Conservation (phyloP, 2,888 invertebrate genomes). For the Trichacis sp. region DNA sequence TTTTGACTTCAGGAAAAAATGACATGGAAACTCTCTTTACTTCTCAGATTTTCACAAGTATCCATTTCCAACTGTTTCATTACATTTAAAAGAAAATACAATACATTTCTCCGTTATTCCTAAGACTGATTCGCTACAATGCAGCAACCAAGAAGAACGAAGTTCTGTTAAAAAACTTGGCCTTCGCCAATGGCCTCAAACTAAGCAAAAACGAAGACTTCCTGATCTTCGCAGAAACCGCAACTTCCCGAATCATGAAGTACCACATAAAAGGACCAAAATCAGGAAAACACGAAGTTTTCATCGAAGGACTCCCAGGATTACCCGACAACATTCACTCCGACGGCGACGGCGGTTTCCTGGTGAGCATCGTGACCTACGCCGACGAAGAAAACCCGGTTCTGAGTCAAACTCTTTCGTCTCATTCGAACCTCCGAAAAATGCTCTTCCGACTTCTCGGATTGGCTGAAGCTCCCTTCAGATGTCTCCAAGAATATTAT, state of each 20-base stretch:
- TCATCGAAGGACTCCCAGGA: constrained; percentile 85
- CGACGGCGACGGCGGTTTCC: constrained; percentile 76
- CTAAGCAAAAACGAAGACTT: constrained; percentile 86
- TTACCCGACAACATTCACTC: constrained; percentile 74
- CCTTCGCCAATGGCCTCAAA: constrained; percentile 90
- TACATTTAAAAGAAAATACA: neutral
- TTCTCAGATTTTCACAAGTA: no score
- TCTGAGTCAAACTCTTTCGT: constrained; percentile 71
- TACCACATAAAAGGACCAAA: constrained; percentile 86
- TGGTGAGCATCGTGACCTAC: constrained; percentile 74
- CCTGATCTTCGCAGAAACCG: constrained; percentile 83
- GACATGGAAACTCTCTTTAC: no score
- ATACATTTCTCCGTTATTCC: constrained; percentile 26
- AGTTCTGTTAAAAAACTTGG: constrained; percentile 81
- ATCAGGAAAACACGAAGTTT: constrained; percentile 83
- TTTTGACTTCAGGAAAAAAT: no score
- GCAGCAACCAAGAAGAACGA: constrained; percentile 81
- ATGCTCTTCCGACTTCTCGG: constrained; percentile 74
- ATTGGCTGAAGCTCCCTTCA: constrained; percentile 76
- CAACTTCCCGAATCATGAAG: constrained; percentile 76
- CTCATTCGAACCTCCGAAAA: constrained; percentile 76
- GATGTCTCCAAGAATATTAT: constrained; percentile 74
- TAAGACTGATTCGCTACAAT: constrained; percentile 84
- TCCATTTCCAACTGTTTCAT: constrained; percentile 12
- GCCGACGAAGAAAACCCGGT: constrained; percentile 74